A percentile compares a stretch with the other conserved stretches of the same genome.
Evolutionary conservation across 2,797 vertebrate genomes (phyloP).

Genomic region (Catamblyrhynchus diadema): DNA sequence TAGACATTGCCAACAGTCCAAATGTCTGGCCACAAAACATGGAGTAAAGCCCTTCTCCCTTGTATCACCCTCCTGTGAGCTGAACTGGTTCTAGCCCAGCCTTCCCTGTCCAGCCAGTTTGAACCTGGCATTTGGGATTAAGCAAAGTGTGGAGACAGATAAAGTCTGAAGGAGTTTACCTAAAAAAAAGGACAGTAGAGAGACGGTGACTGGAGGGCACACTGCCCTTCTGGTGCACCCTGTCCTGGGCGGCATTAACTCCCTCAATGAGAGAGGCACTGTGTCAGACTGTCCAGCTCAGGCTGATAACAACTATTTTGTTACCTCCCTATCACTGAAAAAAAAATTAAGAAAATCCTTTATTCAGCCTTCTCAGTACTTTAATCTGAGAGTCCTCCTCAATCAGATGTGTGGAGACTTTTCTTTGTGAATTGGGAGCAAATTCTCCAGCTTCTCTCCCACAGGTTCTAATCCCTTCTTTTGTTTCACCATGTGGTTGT

Average conservation of each 20-base stretch:
- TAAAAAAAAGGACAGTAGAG: not conserved
- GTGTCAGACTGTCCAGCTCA: not conserved
- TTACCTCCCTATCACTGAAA: not conserved
- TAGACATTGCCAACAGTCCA: not conserved
- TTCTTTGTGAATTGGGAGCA: slow-evolving; percentile 15
- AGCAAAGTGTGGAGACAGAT: not conserved
- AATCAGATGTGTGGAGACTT: not conserved
- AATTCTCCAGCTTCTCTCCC: slow-evolving; percentile 47
- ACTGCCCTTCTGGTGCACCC: not conserved
- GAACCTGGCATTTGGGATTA: not conserved
- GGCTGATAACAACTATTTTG: not conserved
- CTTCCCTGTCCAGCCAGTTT: not conserved
- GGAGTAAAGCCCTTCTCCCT: not conserved
- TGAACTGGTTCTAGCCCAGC: not conserved
- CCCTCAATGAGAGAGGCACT: not conserved
- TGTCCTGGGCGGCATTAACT: not conserved
- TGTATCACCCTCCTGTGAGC: fast-evolving
- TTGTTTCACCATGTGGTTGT: slow-evolving; percentile 66
- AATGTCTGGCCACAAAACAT: fast-evolving
- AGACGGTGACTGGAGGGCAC: not conserved
- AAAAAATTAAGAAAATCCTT: not conserved
- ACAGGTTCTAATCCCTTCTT: slow-evolving; percentile 67
- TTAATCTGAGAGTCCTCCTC: not conserved
- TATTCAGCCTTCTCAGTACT: not conserved
- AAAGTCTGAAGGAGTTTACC: not conserved